Percentiles rank a stretch among this genome's conserved stretches.
Conservation (phyloP, 2,888 invertebrate species). For the Brassicogethes aeneus region DNA sequence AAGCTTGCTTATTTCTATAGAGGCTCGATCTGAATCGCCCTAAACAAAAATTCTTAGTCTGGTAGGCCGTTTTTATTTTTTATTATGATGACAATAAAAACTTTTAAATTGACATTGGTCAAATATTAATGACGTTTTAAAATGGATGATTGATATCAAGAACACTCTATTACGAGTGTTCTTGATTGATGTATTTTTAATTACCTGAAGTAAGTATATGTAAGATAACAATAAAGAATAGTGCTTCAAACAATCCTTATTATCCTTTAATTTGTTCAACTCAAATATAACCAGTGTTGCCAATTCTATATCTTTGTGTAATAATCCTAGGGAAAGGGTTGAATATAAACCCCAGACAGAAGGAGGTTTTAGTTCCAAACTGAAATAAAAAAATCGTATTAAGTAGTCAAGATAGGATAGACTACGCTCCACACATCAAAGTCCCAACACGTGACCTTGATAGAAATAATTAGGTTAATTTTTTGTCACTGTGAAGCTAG, state of each 20-base stretch:
- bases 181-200: too few relatives aligned
- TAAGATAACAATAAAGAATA: conserved; percentile 60
- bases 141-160: too few relatives aligned
- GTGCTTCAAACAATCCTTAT: conserved; percentile 51
- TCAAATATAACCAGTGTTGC: conserved; percentile 65
- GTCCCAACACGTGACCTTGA: too few relatives aligned
- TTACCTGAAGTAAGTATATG: conserved; percentile 46
- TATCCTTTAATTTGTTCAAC: conserved; percentile 52
- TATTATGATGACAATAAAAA: too few relatives aligned
- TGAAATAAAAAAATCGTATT: conserved; percentile 15
- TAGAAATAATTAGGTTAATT: too few relatives aligned
- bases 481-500: too few relatives aligned
- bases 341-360: conserved; percentile 70
- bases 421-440: too few relatives aligned
- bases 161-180: too few relatives aligned
- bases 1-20: conserved; percentile 41
- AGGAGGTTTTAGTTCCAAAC: conserved; percentile 41
- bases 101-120: too few relatives aligned
- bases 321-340: conserved; percentile 67
- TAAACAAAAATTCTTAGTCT: conserved; percentile 22
- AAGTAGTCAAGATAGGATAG: too few relatives aligned
- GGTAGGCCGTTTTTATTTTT: too few relatives aligned
- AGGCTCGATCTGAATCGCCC: conserved; percentile 39
- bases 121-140: too few relatives aligned
- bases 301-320: conserved; percentile 64